phyloP scores from a whole-genome alignment of 2,797 vertebrate species.

The Chloroceryle amazona region DNA sequence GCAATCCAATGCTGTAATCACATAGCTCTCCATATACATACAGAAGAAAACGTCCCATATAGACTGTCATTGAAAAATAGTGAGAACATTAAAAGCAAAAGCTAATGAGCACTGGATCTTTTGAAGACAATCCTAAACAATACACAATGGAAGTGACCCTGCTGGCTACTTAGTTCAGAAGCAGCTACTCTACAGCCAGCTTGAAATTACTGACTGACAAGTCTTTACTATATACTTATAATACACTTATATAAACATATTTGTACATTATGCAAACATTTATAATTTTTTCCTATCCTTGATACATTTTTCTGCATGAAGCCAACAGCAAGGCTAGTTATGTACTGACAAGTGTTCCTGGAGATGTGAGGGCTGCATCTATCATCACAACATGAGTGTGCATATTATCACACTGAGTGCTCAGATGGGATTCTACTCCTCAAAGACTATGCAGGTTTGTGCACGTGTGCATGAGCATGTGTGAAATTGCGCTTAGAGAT shows the following conservation, averaged over 20 bases:
- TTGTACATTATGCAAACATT: background rate
- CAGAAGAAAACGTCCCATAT: background rate
- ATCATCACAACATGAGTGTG: background rate
- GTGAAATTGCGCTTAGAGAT: background rate
- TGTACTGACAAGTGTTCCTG: background rate
- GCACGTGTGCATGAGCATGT: accelerated
- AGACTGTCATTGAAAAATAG: background rate
- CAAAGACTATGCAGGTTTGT: background rate
- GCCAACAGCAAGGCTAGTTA: background rate
- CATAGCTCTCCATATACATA: accelerated
- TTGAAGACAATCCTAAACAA: background rate
- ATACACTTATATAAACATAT: background rate
- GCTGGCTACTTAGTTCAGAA: background rate
- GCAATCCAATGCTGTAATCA: background rate
- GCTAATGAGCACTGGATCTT: background rate
- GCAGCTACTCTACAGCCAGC: background rate
- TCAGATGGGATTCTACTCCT: background rate
- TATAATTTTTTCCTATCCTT: accelerated
- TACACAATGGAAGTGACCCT: background rate
- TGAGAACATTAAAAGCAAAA: background rate
- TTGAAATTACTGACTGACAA: background rate
- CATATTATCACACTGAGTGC: background rate
- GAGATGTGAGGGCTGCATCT: background rate
- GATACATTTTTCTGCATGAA: background rate
- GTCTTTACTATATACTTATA: background rate